Conservation (phyloP, 2,888 invertebrate species). For the Icerya purchasi region DNA sequence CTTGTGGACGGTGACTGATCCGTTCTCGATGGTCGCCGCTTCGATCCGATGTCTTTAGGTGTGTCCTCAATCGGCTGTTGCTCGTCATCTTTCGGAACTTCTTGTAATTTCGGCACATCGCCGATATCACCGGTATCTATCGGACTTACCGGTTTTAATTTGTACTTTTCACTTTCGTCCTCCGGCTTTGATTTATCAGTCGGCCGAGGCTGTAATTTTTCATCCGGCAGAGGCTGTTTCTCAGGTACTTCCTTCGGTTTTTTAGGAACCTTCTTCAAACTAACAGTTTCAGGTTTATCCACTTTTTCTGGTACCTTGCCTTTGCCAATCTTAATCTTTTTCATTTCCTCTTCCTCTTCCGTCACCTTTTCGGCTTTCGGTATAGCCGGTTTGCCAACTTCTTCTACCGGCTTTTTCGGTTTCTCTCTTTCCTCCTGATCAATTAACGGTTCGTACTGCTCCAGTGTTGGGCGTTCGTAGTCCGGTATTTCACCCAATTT, state of each 20-base stretch:
- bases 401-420: too few species aligned
- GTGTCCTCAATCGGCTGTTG: constrained; percentile 17
- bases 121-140: constrained; percentile 17
- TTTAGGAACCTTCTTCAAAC: constrained; percentile 27
- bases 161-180: constrained; percentile 13
- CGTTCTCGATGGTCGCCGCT: constrained; percentile 19
- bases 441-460: too few species aligned
- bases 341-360: constrained; percentile 27
- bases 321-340: constrained; percentile 30
- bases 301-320: constrained; percentile 27
- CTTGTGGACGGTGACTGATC: constrained; percentile 19
- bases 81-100: constrained; percentile 18
- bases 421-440: not conserved
- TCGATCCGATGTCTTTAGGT: too few species aligned
- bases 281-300: constrained; percentile 25
- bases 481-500: constrained; percentile 18
- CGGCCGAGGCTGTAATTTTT: constrained; percentile 16
- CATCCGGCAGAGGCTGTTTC: constrained; percentile 19
- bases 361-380: constrained; percentile 24
- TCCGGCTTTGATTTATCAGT: constrained; percentile 19
- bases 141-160: constrained; percentile 22
- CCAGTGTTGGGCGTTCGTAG: constrained; percentile 16
- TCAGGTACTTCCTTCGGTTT: constrained; percentile 17
- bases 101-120: constrained; percentile 12
- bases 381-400: too few species aligned